phyloP scores from a whole-genome alignment of 2,113 vertebrate genomes.

The Seriola aureovittata region DNA sequence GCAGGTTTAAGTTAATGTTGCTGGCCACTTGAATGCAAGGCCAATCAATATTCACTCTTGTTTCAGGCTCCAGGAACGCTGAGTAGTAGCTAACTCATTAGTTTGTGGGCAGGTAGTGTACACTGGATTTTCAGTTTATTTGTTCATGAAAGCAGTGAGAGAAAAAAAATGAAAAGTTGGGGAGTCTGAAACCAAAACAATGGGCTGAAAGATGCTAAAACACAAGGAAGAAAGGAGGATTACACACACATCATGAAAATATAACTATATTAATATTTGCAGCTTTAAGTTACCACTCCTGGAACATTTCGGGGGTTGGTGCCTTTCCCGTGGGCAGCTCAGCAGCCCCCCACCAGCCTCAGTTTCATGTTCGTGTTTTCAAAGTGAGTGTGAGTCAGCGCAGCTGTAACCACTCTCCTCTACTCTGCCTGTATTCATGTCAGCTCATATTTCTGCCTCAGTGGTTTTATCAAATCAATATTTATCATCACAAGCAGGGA shows the following conservation, averaged over 20 bases:
- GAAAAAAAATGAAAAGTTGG: not conserved
- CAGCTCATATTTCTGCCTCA: conserved; percentile 57
- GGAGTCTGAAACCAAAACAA: not conserved
- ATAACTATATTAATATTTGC: not conserved
- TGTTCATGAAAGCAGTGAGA: not conserved
- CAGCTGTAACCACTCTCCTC: conserved; percentile 31
- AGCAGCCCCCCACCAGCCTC: not conserved
- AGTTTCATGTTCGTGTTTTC: not conserved
- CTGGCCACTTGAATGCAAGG: too few species aligned
- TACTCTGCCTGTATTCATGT: conserved; percentile 27
- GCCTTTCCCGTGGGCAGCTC: not conserved
- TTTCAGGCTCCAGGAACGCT: too few species aligned
- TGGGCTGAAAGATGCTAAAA: not conserved
- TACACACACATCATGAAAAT: not conserved
- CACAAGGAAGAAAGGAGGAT: not conserved
- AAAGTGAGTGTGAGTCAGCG: conserved; percentile 7
- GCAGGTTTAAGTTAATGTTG: too few species aligned
- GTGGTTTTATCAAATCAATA: conserved; percentile 72
- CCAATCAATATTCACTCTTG: too few species aligned
- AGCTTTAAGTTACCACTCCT: not conserved
- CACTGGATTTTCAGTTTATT: not conserved
- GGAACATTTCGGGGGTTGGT: not conserved
- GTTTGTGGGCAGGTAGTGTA: not conserved
- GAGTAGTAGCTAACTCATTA: not conserved
- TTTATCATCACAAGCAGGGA: conserved; percentile 72